Evolutionary conservation across 2,797 vertebrate species (phyloP).

Genomic region (Anas bernieri): DNA sequence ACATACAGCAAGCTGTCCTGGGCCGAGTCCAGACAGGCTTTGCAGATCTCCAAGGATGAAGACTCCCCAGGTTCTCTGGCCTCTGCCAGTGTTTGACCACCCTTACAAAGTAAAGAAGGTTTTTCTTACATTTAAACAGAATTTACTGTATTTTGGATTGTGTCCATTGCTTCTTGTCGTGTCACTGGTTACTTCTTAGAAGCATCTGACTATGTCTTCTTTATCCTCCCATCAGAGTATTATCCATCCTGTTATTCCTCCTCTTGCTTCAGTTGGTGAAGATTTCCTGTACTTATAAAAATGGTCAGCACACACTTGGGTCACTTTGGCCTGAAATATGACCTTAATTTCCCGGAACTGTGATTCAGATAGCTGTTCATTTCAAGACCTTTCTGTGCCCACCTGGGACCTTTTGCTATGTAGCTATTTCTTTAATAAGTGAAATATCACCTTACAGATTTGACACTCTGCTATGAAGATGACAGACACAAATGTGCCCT

Average conservation of each 20-base stretch:
- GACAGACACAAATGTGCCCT: conserved; percentile 33
- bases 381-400: background rate
- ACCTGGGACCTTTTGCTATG: conserved; percentile 28
- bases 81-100: background rate
- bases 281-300: conserved; percentile 28
- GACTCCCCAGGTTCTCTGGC: background rate
- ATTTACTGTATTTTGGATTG: background rate
- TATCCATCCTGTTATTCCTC: background rate
- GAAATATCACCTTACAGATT: conserved; percentile 14
- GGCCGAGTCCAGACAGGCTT: background rate
- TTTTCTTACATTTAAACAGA: background rate
- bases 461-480: background rate
- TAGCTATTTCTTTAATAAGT: background rate
- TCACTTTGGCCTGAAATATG: conserved; percentile 58
- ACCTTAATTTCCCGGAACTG: conserved; percentile 19
- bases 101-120: background rate
- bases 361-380: background rate
- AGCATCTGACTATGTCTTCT: background rate
- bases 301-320: conserved; percentile 34
- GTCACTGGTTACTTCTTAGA: background rate
- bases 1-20: background rate
- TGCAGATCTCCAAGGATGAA: background rate
- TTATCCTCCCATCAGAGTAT: background rate
- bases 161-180: background rate
- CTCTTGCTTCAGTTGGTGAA: conserved; percentile 5